Conservation (phyloP, 2,797 vertebrate species). For the Syngnathus acus region DNA sequence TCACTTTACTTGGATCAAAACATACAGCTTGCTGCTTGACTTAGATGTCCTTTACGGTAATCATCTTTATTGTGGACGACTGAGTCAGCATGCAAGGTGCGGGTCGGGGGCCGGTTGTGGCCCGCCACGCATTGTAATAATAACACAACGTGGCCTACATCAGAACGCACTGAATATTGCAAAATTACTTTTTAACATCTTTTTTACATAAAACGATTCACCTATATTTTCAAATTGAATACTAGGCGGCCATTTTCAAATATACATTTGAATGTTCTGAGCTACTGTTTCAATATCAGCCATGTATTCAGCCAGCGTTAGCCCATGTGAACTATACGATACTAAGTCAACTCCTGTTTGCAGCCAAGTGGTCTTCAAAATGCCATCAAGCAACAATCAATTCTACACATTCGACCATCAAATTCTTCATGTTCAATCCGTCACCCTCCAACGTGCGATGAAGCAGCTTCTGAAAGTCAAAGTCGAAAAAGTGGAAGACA, state of each 20-base stretch:
- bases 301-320: no score
- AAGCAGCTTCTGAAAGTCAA: background rate
- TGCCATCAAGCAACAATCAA: background rate
- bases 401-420: background rate
- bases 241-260: no score
- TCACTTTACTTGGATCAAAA: conserved; percentile 31
- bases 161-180: no score
- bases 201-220: no score
- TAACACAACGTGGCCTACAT: no score
- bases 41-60: conserved; percentile 37
- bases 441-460: background rate
- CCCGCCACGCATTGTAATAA: background rate
- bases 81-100: background rate
- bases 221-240: no score
- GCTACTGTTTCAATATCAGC: no score
- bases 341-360: no score
- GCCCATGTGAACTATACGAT: no score
- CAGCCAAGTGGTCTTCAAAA: background rate
- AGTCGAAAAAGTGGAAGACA: conserved; percentile 48
- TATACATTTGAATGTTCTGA: no score
- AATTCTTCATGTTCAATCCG: background rate
- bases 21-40: conserved; percentile 28
- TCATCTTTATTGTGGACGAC: conserved; percentile 9
- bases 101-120: background rate
- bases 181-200: no score